Evolutionary conservation across 92 coral and sea anemone species (phyloP), one percentile per base, ranked within the genome.

Genomic region (Palythoa heliodiscus): DNA sequence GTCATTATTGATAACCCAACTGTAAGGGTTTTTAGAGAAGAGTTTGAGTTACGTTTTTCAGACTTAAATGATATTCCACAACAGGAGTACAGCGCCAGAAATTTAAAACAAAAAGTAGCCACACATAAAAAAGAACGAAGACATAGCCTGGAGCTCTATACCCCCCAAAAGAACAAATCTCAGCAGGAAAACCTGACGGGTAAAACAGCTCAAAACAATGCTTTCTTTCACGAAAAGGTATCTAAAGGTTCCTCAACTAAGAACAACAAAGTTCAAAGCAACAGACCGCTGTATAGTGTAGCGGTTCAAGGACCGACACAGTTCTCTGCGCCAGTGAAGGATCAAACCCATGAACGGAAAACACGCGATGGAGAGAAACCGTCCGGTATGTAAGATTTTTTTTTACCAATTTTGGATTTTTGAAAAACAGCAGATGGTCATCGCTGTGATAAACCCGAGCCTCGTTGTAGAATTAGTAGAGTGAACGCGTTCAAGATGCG

Each of bases 1-100:
- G 96, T 95, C 66, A 95, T 87, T 76, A 91, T 78, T 20, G 96
- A 95, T 61, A 63, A 87, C 4, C 86, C 90, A 43, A 95, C 93
- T 23, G 83, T 83, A 8, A 76, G 87, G 14, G 92, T 73, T 22
- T 93, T 95, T 54, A 81, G 71, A 37, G 69, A 89, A 35, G 92
- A 93, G 70, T 95, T 95, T 63, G 61, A 70, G 11, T 88, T 79
- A n/a, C 86, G 89, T 39, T 95, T 83, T 63, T 70, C n/a, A n/a
- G 66, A n/a, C 1, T 13, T 48, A 19, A 78, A 71, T 16, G 25
- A 57, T 11, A 11, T 7, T 14, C 11, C 35, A 37, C 63, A 40
- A 12, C 15, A 9, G 22, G 37, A 38, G 22, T 16, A 63, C 13
- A 16, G 37, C 61, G 5, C 55, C 0, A 40, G 55, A 47, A 12